Evolutionary conservation across 2,113 vertebrate genomes (phyloP).

Genomic region (Psilopsiagon aurifrons): DNA sequence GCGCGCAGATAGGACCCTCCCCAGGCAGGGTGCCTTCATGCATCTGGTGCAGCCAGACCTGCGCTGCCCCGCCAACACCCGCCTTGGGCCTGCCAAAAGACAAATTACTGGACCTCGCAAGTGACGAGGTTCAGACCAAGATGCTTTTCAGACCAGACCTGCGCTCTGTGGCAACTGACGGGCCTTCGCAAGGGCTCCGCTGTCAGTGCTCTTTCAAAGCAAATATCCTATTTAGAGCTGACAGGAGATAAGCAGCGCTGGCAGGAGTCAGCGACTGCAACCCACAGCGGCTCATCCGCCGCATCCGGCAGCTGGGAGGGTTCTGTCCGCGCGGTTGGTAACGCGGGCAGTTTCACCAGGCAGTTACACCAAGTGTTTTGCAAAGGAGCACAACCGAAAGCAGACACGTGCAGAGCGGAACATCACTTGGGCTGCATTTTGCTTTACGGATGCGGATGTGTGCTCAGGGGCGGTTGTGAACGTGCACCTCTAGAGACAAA

Average conservation of each 20-base stretch:
- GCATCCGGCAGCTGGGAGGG: fast-evolving
- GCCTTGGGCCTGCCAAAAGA: not conserved
- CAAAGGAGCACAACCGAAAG: fast-evolving
- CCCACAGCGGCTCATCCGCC: not conserved
- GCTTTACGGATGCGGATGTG: fast-evolving
- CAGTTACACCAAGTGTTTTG: fast-evolving
- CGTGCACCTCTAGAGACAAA: fast-evolving
- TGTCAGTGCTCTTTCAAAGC: not conserved
- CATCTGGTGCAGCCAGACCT: fast-evolving
- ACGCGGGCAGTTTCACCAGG: fast-evolving
- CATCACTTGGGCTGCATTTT: fast-evolving
- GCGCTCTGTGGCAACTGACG: not conserved
- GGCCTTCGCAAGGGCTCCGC: not conserved
- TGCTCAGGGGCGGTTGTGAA: fast-evolving
- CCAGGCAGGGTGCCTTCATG: fast-evolving
- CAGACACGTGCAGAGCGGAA: fast-evolving
- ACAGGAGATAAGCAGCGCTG: not conserved
- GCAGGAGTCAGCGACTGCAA: fast-evolving
- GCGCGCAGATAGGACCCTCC: fast-evolving
- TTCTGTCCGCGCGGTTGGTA: not conserved
- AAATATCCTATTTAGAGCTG: not conserved
- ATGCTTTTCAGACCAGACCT: not conserved
- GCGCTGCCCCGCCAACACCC: not conserved
- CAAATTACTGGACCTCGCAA: not conserved
- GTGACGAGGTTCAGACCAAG: fast-evolving